Evolutionary conservation across 2,888 invertebrate genomes (phyloP).

Genomic region (Hyposoter didymator): DNA sequence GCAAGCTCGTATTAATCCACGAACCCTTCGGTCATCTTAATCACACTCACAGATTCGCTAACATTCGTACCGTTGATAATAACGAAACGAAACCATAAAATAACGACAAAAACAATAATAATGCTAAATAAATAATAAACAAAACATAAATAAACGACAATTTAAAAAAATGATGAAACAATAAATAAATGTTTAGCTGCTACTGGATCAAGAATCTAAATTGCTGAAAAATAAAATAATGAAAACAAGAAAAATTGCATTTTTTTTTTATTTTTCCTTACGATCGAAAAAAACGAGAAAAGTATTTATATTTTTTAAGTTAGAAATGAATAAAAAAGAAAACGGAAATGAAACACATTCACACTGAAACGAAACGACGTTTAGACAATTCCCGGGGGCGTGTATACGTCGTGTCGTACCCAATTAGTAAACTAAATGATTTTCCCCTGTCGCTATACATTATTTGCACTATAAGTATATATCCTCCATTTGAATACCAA

Average conservation of each 20-base stretch:
- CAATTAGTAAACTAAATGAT: slow-evolving; percentile 62
- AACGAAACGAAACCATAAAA: slow-evolving; percentile 64
- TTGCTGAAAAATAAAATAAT: slow-evolving; percentile 61
- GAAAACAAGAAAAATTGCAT: slow-evolving; percentile 1
- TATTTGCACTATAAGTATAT: slow-evolving; percentile 66
- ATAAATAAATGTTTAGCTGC: slow-evolving; percentile 29
- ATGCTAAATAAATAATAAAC: slow-evolving; percentile 3
- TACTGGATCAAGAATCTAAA: slow-evolving; percentile 31
- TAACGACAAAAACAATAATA: slow-evolving; percentile 44
- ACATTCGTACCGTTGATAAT: slow-evolving; percentile 65
- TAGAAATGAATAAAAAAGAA: slow-evolving; percentile 25
- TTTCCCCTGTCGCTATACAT: slow-evolving; percentile 48
- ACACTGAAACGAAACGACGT: slow-evolving; percentile 65
- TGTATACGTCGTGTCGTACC: slow-evolving; percentile 75
- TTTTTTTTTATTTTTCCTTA: not conserved
- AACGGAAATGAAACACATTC: slow-evolving; percentile 52
- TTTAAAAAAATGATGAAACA: slow-evolving; percentile 8
- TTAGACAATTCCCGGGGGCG: slow-evolving; percentile 71
- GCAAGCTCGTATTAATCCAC: slow-evolving; percentile 76
- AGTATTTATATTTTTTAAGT: slow-evolving; percentile 9
- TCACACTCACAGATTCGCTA: slow-evolving; percentile 70
- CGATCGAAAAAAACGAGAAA: slow-evolving; percentile 8
- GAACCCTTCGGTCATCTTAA: slow-evolving; percentile 41
- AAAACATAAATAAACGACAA: slow-evolving; percentile 13
- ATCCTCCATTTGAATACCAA: slow-evolving; percentile 84